Evolutionary conservation across 2,113 vertebrate species (phyloP), one percentile per base, ranked within the genome.

Genomic region (Chaetura pelagica): DNA sequence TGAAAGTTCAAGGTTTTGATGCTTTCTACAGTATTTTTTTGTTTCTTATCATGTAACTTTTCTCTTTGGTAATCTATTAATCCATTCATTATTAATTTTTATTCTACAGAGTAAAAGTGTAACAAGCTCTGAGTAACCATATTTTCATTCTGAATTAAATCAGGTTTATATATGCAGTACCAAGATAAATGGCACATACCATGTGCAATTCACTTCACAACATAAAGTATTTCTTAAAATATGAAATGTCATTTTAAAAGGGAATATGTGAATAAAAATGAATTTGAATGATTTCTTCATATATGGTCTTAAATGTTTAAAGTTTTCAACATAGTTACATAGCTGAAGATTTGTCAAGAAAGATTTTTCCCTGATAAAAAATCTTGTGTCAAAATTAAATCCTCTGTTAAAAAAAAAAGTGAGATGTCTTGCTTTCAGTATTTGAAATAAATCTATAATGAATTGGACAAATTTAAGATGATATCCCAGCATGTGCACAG

Each of bases 211-310:
- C 12, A 54, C 2, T 49, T 73, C 17, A 42, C 3, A 57, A 90
- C 38, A 22, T 34, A 12, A 2, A 11, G 0, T 32, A 51, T 42
- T 59, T 49, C 14, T 40, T 84, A 20, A 51, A 54, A 66, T 51
- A 66, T 77, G 24, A 57, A 55, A 52, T n/a, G 10, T 8, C 1
- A 15, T 14, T 14, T 23, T 6, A 64, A 64, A 57, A 51, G 4
- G 2, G 55, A 42, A 23, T 40, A 19, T 11, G 2, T 29, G 2
- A 16, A 14, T 48, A 71, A 62, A 15, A 54, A 77, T 29, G 5
- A 0, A 0, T 52, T 82, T 6, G n/a, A 62, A 8, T 7, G 0
- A 1, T 32, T 24, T 75, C 72, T 66, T n/a, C 5, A 13, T 51
- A 1, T 18, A 35, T 29, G 1, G 0, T 11, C 66, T 62, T 64